Percentiles rank a stretch among this genome's conserved stretches.
These are phyloP conservation scores for Ecdyonurus torrentis DNA, from an alignment of 2,888 invertebrate species.

Conservation along the genomic window DNA sequence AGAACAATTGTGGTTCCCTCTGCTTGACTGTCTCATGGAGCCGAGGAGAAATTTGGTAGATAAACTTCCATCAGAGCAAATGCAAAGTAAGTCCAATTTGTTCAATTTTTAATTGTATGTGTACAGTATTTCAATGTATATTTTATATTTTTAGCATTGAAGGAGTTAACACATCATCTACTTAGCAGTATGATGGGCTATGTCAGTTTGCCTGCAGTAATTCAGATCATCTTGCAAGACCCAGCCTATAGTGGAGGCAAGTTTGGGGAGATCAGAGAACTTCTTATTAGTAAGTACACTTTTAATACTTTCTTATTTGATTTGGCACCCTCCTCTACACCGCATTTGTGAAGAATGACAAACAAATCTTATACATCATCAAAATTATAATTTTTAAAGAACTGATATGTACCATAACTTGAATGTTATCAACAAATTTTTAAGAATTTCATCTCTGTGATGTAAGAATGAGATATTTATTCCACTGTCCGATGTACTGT, in stretches of 20 bases:
- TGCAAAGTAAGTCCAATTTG: slow-evolving; percentile 3
- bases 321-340: too few relatives aligned
- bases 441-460: too few relatives aligned
- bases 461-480: too few relatives aligned
- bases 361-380: too few relatives aligned
- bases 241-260: slow-evolving; percentile 33
- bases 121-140: neutral
- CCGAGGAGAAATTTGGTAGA: slow-evolving; percentile 23
- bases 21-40: slow-evolving; percentile 28
- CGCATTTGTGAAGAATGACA: too few relatives aligned
- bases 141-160: slow-evolving; percentile 19
- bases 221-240: slow-evolving; percentile 29
- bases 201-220: slow-evolving; percentile 32
- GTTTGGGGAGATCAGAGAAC: slow-evolving; percentile 33
- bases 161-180: slow-evolving; percentile 30
- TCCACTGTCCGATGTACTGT: too few relatives aligned
- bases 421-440: too few relatives aligned
- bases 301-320: too few relatives aligned
- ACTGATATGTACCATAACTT: too few relatives aligned
- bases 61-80: neutral
- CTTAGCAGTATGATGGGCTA: slow-evolving; percentile 35
- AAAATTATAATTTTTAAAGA: too few relatives aligned
- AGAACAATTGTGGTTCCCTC: slow-evolving; percentile 32
- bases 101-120: neutral
- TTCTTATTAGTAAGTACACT: slow-evolving; percentile 27